Evolutionary conservation across 2,888 invertebrate genomes (phyloP).

Genomic region (Agriopis leucophaearia): DNA sequence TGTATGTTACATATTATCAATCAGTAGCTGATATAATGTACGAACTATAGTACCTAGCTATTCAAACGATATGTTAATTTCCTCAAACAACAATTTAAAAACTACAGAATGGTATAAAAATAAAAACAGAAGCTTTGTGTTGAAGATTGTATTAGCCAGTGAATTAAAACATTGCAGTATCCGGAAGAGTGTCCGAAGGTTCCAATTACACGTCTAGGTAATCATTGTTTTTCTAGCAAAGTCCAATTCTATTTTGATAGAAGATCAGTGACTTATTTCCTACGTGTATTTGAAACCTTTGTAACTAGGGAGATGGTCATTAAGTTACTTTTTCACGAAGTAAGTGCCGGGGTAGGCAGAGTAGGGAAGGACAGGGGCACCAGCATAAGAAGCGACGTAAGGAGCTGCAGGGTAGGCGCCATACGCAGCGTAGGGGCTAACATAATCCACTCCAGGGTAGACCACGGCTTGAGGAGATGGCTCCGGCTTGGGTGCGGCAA

Average conservation of each 20-base stretch:
- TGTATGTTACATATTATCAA: constrained; percentile 12
- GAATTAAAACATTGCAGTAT: constrained; percentile 9
- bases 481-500: constrained; percentile 74
- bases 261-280: not conserved
- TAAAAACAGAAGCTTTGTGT: constrained; percentile 5
- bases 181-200: not conserved
- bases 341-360: constrained; percentile 55
- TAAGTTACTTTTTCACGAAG: constrained; percentile 48
- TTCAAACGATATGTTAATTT: not conserved
- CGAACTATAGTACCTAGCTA: constrained; percentile 1
- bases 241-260: not conserved
- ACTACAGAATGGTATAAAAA: not conserved
- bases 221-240: constrained; percentile 4
- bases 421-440: constrained; percentile 54
- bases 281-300: constrained; percentile 3
- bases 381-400: constrained; percentile 52
- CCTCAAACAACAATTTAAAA: not conserved
- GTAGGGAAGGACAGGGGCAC: constrained; percentile 58
- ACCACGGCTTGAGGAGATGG: constrained; percentile 60
- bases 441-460: constrained; percentile 63
- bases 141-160: constrained; percentile 21
- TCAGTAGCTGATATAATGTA: constrained; percentile 29
- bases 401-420: constrained; percentile 56
- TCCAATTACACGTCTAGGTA: not conserved
- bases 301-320: not conserved